Base-by-base conservation (phyloP, 2,797 vertebrate species). In the Sebastes alutus region DNA sequence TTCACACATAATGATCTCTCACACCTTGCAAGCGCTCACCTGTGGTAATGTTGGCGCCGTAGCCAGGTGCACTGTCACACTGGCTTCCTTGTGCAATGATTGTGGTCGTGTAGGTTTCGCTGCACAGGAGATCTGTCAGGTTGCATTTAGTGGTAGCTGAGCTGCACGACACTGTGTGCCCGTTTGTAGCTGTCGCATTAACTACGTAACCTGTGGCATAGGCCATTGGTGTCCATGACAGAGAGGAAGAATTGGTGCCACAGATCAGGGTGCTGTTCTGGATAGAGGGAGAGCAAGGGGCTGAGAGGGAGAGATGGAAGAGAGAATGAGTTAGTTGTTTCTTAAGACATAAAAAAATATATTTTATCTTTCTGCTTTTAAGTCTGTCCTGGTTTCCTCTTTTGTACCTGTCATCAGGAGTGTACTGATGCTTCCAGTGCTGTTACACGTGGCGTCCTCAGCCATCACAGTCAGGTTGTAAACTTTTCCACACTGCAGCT, bases 391-490 rank as follows among this genome's bases (percentile, higher is more conserved):
- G 5, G 56, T 68, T 56, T n/a, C 11, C 2, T 8, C 6, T 60
- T 14, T 25, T 58, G 18, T 86, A 96, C 96, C 95, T 90, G 95
- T 95, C 71, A 61, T 73, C 18, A 95, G 70, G 35, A 27, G 25
- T 42, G 86, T 13, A 23, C 25, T 72, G 63, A 12, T 70, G 64
- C 59, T 73, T 54, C 83, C 86, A 0, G 90, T 94, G 89, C 94
- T 94, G 87, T 93, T 95, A 64, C 95, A 96, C 4, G 58, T 82
- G 59, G 14, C 33, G 3, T 89, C 93, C 60, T 89, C 84, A 16
- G 94, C 92, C 7, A 87, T 63, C 18, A 96, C 92, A 1, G 86
- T 90, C 54, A 95, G 75, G 33, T 88, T 94, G 76, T 96, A 96
- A 42, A 66, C 70, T 23, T 77, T 88, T 18, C 95, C 96, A 52